Percentiles rank a stretch among this genome's conserved stretches.
phyloP scores from a whole-genome alignment of 2,797 vertebrate genomes.

The Champsocephalus gunnari region DNA sequence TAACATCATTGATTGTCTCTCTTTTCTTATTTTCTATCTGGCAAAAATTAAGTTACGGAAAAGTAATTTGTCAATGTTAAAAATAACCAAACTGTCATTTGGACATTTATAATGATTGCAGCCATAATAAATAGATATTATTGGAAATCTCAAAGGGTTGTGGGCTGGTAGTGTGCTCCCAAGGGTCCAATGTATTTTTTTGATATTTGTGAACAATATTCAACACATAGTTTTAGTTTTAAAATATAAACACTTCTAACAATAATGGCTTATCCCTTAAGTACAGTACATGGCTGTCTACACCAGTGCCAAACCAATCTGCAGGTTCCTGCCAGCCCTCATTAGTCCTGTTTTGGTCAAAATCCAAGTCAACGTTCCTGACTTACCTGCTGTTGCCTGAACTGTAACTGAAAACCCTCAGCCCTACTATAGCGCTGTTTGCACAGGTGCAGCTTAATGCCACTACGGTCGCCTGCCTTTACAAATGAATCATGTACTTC shows the following conservation, averaged over 20 bases:
- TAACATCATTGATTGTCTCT: no score
- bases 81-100: no score
- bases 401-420: neutral
- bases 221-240: neutral
- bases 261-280: neutral
- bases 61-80: no score
- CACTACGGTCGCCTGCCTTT: neutral
- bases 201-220: neutral
- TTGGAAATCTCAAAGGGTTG: no score
- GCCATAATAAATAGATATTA: no score
- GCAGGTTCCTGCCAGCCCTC: conserved; percentile 7
- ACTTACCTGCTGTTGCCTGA: conserved; percentile 1
- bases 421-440: conserved; percentile 1
- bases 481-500: neutral
- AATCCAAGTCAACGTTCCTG: neutral
- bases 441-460: conserved; percentile 5
- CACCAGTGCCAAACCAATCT: neutral
- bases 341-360: conserved; percentile 10
- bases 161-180: no score
- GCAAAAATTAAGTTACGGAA: no score
- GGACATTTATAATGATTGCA: no score
- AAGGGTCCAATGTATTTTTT: neutral
- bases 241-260: neutral
- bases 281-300: neutral
- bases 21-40: no score